These are phyloP conservation scores for Carassius auratus DNA, from an alignment of 2,113 vertebrate species.

Conservation along the genomic window DNA sequence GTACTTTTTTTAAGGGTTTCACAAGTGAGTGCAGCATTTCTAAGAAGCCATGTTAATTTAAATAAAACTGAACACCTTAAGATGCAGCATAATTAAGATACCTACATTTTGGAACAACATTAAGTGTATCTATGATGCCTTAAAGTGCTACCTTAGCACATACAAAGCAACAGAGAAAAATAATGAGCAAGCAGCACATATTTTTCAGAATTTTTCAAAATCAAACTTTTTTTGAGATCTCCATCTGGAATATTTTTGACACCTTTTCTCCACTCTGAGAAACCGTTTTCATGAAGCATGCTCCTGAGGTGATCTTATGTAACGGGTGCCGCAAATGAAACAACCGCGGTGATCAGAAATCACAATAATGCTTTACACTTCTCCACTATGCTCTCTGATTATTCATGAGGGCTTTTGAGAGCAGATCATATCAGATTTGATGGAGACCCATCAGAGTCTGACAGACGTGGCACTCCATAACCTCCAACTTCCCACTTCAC, in stretches of 20 bases:
- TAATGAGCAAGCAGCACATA: not conserved
- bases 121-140: not conserved
- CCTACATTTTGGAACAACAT: not conserved
- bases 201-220: not conserved
- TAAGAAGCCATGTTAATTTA: not conserved
- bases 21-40: not conserved
- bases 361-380: slow-evolving; percentile 28
- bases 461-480: slow-evolving; percentile 69
- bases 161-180: not conserved
- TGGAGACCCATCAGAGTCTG: slow-evolving; percentile 69
- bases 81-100: not conserved
- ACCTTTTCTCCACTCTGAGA: not conserved
- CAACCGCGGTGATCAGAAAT: not conserved
- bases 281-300: not conserved
- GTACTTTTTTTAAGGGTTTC: not conserved
- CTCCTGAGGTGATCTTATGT: not conserved
- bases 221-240: not conserved
- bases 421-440: slow-evolving; percentile 64
- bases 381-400: slow-evolving; percentile 51
- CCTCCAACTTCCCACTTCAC: slow-evolving; percentile 66
- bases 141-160: not conserved
- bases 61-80: not conserved
- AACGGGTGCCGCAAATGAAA: not conserved
- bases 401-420: slow-evolving; percentile 57
- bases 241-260: not conserved